phyloP scores from a whole-genome alignment of 2,113 vertebrate species.

The Casuarius casuarius region DNA sequence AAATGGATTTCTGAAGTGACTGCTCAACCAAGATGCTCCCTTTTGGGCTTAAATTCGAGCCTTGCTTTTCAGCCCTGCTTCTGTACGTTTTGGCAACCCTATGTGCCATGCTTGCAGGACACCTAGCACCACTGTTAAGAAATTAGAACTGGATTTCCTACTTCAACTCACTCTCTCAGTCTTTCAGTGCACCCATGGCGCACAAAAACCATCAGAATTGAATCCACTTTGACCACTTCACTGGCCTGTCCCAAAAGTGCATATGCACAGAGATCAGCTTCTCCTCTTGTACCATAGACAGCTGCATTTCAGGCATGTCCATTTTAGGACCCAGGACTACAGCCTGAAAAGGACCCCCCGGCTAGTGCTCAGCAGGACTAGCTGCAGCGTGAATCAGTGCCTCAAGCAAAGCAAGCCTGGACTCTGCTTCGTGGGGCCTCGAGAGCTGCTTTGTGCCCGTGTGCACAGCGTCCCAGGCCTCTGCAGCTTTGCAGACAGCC shows the following conservation, averaged over 20 bases:
- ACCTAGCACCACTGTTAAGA: fast-evolving
- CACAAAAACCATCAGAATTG: background rate
- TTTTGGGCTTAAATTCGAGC: background rate
- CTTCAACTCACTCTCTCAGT: background rate
- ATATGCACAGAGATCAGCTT: background rate
- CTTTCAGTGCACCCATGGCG: background rate
- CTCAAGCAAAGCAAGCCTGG: background rate
- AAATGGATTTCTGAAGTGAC: background rate
- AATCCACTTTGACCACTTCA: background rate
- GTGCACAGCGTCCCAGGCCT: background rate
- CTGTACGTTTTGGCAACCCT: background rate
- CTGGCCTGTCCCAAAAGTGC: background rate
- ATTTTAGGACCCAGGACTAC: background rate
- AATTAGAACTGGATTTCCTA: background rate
- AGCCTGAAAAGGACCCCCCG: background rate
- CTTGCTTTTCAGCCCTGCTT: background rate
- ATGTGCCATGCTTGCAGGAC: background rate
- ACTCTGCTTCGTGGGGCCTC: fast-evolving
- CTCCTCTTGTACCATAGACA: background rate
- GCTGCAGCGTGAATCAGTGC: background rate
- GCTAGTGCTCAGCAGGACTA: background rate
- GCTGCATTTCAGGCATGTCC: background rate
- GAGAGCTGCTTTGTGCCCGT: background rate
- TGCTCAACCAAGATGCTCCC: background rate
- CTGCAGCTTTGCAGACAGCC: background rate